phyloP scores from a whole-genome alignment of 2,888 invertebrate species.

The Carpatolechia fugitivella region DNA sequence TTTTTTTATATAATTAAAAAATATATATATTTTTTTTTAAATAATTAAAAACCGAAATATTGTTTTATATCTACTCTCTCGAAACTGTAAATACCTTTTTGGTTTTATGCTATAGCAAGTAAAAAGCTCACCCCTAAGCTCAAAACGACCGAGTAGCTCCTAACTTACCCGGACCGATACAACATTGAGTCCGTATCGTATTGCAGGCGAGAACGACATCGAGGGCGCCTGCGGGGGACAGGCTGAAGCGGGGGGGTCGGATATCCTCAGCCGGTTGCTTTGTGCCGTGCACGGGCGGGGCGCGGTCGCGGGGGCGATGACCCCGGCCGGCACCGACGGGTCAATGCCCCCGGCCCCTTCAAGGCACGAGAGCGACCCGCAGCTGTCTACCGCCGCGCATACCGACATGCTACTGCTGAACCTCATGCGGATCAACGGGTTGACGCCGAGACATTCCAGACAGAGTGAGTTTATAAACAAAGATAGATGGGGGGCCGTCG shows the following conservation, averaged over 20 bases:
- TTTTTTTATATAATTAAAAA: too few species aligned
- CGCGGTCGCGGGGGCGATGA: slow-evolving; percentile 17
- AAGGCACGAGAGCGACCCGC: slow-evolving; percentile 48
- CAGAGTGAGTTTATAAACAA: slow-evolving; percentile 46
- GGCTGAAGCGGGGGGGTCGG: slow-evolving; percentile 30
- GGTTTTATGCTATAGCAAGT: too few species aligned
- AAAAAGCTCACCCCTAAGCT: slow-evolving; percentile 9
- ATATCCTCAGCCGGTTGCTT: slow-evolving; percentile 57
- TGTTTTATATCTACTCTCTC: too few species aligned
- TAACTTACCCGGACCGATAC: slow-evolving; percentile 2
- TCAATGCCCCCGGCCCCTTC: slow-evolving; percentile 21
- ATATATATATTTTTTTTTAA: too few species aligned
- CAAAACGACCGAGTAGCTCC: slow-evolving; percentile 6
- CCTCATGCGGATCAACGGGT: slow-evolving; percentile 67
- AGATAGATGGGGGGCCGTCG: too few species aligned
- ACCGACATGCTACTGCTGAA: slow-evolving; percentile 69
- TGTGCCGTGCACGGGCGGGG: slow-evolving; percentile 48
- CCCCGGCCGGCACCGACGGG: slow-evolving; percentile 36
- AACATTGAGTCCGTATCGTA: slow-evolving; percentile 23
- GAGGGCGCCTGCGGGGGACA: slow-evolving; percentile 47
- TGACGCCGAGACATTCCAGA: slow-evolving; percentile 50
- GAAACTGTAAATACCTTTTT: too few species aligned
- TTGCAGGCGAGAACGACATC: slow-evolving; percentile 67
- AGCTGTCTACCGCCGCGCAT: slow-evolving; percentile 59
- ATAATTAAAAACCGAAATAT: too few species aligned